These are phyloP conservation scores for Daubentonia madagascariensis DNA, from an alignment of 2,113 vertebrate genomes.

Conservation along the genomic window DNA sequence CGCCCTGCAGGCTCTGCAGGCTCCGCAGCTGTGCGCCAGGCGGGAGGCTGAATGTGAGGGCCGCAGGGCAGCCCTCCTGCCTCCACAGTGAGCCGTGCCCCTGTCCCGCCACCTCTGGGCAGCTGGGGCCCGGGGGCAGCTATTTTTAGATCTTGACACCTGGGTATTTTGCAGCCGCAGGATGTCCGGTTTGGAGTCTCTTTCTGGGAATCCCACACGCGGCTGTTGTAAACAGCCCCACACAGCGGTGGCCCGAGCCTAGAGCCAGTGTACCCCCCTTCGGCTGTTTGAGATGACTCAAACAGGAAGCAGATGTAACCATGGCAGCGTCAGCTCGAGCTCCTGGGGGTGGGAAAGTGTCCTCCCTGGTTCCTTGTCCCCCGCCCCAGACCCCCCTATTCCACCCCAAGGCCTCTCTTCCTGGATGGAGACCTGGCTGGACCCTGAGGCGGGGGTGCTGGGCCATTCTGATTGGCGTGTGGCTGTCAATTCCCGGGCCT, in stretches of 20 bases:
- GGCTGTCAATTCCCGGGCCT: background rate
- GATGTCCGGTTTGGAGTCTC: slow-evolving; percentile 85
- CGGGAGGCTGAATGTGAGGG: background rate
- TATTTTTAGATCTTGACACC: slow-evolving; percentile 86
- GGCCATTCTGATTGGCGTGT: background rate
- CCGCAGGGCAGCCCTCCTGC: background rate
- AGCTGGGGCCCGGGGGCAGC: slow-evolving; percentile 39
- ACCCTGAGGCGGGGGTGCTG: background rate
- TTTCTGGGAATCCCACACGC: slow-evolving; percentile 88
- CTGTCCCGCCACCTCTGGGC: slow-evolving; percentile 23
- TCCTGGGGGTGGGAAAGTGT: slow-evolving; percentile 45
- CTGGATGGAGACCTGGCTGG: background rate
- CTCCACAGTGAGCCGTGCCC: background rate
- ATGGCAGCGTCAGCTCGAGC: slow-evolving; percentile 50
- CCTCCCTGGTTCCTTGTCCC: background rate
- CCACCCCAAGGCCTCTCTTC: background rate
- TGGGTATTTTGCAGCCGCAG: slow-evolving; percentile 84
- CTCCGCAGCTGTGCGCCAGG: background rate
- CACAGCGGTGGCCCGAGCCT: slow-evolving; percentile 48
- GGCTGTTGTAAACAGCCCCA: slow-evolving; percentile 87
- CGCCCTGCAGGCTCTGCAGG: background rate
- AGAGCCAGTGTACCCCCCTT: slow-evolving; percentile 50
- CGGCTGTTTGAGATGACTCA: slow-evolving; percentile 82
- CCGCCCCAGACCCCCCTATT: background rate
- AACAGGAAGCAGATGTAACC: slow-evolving; percentile 82